Evolutionary conservation across 2,888 invertebrate genomes (phyloP), one percentile per base, ranked within the genome.

Genomic region (Drosophila cracens): DNA sequence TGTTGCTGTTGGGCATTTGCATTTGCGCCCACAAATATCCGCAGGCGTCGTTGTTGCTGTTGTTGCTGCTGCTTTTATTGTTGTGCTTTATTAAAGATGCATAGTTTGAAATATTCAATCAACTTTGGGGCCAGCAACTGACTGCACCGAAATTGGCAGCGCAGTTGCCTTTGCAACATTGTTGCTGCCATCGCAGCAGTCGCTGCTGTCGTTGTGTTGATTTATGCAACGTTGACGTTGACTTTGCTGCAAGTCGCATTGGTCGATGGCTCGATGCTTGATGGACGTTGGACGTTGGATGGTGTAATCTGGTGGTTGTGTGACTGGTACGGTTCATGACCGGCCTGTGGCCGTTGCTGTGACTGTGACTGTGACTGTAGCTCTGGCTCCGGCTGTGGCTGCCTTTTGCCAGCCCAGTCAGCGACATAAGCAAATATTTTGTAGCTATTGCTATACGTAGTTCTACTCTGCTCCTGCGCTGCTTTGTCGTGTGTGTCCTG

Each of bases 61-160:
- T 51, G 53, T n/a, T 56, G 56, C 1, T 57, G 46, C 16, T 16
- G 64, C 51, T 54, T 73, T 63, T 80, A 74, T 54, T 74, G 89
- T 76, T 82, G 89, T 75, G 79, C 87, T 72, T 82, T 89, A 86
- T 86, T 86, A 86, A 86, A 86, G 85, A 89, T 86, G 85, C 88
- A 86, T 87, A 79, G 90, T 76, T 83, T 82, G 81, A 83, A 90
- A 90, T 90, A 87, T 90, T 87, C 90, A 87, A 87, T 87, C 90
- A 87, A 82, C 79, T 82, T 73, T 68, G 68, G 64, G 69, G 53
- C 68, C 66, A 69, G 46, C 46, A 31, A 48, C 67, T 53, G 71
- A 53, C 62, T 79, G 57, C 62, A 54, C 46, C 65, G 51, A 80
- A 73, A 78, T 72, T 81, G 70, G 59, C 65, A 79, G 72, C 78